phyloP scores from a whole-genome alignment of 2,888 invertebrate species.

The Microctonus aethiopoides region DNA sequence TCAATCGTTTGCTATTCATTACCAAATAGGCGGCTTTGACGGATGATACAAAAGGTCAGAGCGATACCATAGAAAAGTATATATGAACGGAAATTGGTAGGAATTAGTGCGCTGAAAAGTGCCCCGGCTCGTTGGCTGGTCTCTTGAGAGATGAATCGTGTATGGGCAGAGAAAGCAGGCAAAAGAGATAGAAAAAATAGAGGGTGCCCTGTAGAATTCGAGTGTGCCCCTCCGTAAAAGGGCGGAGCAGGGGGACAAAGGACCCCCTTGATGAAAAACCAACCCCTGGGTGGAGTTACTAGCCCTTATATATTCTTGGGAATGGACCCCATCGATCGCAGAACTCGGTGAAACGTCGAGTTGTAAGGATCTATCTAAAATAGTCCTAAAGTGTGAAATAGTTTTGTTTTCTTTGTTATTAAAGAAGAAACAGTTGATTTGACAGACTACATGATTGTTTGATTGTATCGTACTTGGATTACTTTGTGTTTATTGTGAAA shows the following conservation, averaged over 20 bases:
- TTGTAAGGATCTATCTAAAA: conserved; percentile 36
- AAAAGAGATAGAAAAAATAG: conserved; percentile 2
- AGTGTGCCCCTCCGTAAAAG: conserved; percentile 48
- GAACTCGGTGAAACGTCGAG: conserved; percentile 51
- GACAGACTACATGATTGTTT: background rate
- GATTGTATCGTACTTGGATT: conserved; percentile 33
- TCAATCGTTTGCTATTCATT: conserved; percentile 27
- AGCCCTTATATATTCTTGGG: conserved; percentile 52
- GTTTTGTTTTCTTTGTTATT: background rate
- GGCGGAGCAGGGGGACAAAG: conserved; percentile 59
- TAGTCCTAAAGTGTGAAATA: conserved; percentile 4
- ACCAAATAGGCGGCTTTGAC: background rate
- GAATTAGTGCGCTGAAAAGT: conserved; percentile 28
- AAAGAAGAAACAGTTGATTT: background rate
- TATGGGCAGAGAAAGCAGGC: background rate
- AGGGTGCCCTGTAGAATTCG: conserved; percentile 39
- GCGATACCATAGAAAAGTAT: conserved; percentile 29
- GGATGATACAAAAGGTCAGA: conserved; percentile 19
- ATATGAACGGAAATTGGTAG: conserved; percentile 27
- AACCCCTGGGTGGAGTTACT: conserved; percentile 65
- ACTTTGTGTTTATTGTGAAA: conserved; percentile 37
- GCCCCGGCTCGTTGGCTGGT: conserved; percentile 21
- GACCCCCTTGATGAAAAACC: conserved; percentile 52
- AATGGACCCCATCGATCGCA: conserved; percentile 46
- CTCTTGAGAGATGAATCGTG: conserved; percentile 19